Evolutionary conservation across 2,113 vertebrate species (phyloP), one percentile per base, ranked within the genome.

Genomic region (Alligator mississippiensis): DNA sequence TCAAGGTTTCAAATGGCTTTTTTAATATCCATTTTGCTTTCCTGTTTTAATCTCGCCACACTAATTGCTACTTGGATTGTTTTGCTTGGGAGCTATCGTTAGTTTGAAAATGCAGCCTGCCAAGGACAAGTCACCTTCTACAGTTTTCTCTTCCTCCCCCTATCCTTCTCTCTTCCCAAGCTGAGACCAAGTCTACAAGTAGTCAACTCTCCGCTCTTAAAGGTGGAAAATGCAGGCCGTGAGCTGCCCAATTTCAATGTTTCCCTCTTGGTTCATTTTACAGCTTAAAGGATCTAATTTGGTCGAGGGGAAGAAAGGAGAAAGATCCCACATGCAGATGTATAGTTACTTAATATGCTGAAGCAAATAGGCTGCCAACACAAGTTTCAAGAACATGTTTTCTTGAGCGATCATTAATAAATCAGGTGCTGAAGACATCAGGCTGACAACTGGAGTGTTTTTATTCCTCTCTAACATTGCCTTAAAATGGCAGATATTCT

Each of bases 1-100:
- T 95, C 96, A 92, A 93, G 95, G 94, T 96, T 96, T 85, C 88
- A 64, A 28, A 77, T 47, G 59, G 88, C 90, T 96, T 94, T 72
- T 97, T 94, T 84, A 95, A 95, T 72, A 82, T 93, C 92, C 91
- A 78, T 54, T 93, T 81, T 87, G 54, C 90, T 82, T 75, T 61
- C 68, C 24, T 11, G 0, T n/a, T 91, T 74, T 80, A 18, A 85
- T 79, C 94, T 84, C 9, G 0, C 78, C 78, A 87, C 1, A 0
- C 15, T 92, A 85, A 90, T 94, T 92, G 83, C 90, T 85, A 86
- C 11, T 77, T 87, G 86, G 92, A 62, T 94, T 93, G 90, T 87
- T 96, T 30, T 93, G 90, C 84, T 76, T 59, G 64, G 89, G 94
- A 92, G 62, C 86, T 93, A 95, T 93, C 30, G 1, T 57, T 15